phyloP scores from a whole-genome alignment of 2,113 vertebrate species.

The Lethenteron reissneri region DNA sequence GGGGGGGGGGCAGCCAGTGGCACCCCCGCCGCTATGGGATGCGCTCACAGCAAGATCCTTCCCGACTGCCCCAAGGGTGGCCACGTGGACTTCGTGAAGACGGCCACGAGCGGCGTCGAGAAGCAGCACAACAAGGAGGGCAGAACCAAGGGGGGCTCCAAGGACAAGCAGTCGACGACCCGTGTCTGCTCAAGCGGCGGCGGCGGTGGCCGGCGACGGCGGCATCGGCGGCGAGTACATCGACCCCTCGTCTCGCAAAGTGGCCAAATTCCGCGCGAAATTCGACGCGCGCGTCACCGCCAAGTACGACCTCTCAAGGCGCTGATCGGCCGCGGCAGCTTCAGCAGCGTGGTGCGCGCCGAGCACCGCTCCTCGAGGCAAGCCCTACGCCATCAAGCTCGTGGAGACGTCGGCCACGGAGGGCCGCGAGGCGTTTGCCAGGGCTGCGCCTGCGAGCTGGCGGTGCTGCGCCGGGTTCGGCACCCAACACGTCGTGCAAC shows the following conservation, averaged over 20 bases:
- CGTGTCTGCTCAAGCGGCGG: constrained; percentile 22
- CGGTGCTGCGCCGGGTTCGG: constrained; percentile 61
- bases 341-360: constrained; percentile 80
- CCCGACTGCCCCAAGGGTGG: constrained; percentile 82
- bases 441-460: constrained; percentile 80
- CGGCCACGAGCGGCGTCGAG: constrained; percentile 43
- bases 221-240: constrained; percentile 24
- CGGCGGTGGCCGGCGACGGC: constrained; percentile 15
- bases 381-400: constrained; percentile 95
- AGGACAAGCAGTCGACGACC: constrained; percentile 56
- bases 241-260: constrained; percentile 55
- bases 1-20: neutral
- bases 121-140: constrained; percentile 45
- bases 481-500: constrained; percentile 91
- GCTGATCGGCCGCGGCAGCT: constrained; percentile 79
- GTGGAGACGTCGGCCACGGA: constrained; percentile 86
- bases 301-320: constrained; percentile 96
- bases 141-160: constrained; percentile 34
- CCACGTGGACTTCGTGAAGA: constrained; percentile 82
- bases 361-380: constrained; percentile 83
- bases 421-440: constrained; percentile 76
- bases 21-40: constrained; percentile 41
- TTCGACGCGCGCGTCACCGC: constrained; percentile 85
- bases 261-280: constrained; percentile 85
- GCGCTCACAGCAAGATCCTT: constrained; percentile 95